These are phyloP conservation scores for Pyxicephalus adspersus DNA, from an alignment of 2,113 vertebrate species.

Conservation along the genomic window DNA sequence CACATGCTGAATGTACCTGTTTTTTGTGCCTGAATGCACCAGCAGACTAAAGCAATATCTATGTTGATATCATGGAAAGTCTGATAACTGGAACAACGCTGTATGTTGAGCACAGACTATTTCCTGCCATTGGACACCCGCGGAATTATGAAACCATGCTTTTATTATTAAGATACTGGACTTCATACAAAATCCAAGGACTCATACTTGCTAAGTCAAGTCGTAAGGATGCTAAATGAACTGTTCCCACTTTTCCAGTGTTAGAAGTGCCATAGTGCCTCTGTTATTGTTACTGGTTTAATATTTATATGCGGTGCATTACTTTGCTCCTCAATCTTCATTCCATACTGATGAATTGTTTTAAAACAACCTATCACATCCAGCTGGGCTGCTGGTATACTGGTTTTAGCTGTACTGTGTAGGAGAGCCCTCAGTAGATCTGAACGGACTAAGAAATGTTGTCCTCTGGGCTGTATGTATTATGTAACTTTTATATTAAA, in stretches of 20 bases:
- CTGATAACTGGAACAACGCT: conserved; percentile 37
- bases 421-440: conserved; percentile 58
- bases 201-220: not conserved
- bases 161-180: not conserved
- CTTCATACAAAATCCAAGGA: not conserved
- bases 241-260: not conserved
- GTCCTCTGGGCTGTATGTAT: conserved; percentile 73
- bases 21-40: conserved; percentile 77
- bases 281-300: conserved; percentile 51
- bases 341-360: conserved; percentile 59
- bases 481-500: conserved; percentile 85
- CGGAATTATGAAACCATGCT: no score
- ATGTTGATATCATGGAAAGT: not conserved
- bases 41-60: conserved; percentile 65
- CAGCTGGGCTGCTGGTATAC: conserved; percentile 65
- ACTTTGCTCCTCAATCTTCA: conserved; percentile 56
- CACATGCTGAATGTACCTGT: conserved; percentile 80
- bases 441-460: conserved; percentile 65
- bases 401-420: conserved; percentile 63
- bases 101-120: not conserved
- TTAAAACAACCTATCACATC: conserved; percentile 33
- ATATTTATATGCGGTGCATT: conserved; percentile 59
- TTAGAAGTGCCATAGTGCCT: conserved; percentile 44
- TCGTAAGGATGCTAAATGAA: no score
- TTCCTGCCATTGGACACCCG: not conserved